phyloP scores from a whole-genome alignment of 2,797 vertebrate species.

The Iguana delicatissima region DNA sequence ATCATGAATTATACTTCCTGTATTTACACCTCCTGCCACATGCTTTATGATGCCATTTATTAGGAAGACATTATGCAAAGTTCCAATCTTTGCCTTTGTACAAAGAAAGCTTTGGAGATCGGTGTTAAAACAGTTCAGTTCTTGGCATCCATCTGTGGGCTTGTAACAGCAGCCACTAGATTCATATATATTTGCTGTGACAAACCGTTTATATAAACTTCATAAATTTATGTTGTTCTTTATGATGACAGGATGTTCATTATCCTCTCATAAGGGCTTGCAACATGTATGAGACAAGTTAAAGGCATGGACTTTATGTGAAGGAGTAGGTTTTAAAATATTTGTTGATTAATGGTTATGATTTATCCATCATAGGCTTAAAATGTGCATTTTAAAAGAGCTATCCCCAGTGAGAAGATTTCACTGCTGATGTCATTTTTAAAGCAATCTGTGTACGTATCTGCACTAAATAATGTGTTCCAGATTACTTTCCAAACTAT shows the following conservation, averaged over 20 bases:
- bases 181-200: background rate
- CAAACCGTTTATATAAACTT: background rate
- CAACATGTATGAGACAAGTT: background rate
- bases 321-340: slow-evolving; percentile 8
- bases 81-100: fast-evolving
- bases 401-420: background rate
- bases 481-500: background rate
- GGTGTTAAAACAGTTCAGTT: fast-evolving
- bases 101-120: background rate
- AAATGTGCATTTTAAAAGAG: background rate
- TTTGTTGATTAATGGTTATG: background rate
- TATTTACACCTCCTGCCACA: background rate
- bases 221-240: background rate
- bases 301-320: background rate
- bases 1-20: background rate
- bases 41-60: slow-evolving; percentile 2
- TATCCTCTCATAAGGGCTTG: background rate
- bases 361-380: slow-evolving; percentile 10
- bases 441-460: background rate
- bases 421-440: background rate
- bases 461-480: background rate
- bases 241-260: background rate
- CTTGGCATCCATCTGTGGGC: background rate
- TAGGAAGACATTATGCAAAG: slow-evolving; percentile 3
- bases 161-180: background rate